Conservation (phyloP, 2,888 invertebrate genomes). For the Helleia helle region DNA sequence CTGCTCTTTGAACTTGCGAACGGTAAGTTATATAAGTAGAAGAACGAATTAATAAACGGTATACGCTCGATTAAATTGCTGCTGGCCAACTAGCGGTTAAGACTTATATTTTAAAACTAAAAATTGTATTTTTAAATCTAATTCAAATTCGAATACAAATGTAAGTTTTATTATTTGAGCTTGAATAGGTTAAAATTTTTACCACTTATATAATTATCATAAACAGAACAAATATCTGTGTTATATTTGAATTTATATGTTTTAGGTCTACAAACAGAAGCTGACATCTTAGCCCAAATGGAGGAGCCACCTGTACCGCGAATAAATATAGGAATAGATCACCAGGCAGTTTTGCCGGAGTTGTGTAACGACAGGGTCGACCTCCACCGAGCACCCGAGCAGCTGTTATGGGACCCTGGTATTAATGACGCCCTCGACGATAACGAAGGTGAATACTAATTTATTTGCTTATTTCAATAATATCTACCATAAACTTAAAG, state of each 20-base stretch:
- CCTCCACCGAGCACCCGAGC: slow-evolving; percentile 76
- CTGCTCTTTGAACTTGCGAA: slow-evolving; percentile 77
- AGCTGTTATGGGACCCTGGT: slow-evolving; percentile 91
- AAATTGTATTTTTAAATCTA: no score
- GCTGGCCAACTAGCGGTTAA: no score
- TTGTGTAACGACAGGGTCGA: slow-evolving; percentile 61
- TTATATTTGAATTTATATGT: background rate
- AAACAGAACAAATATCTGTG: no score
- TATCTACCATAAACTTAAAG: no score
- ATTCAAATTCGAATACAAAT: no score
- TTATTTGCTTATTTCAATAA: no score
- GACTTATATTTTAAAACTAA: no score
- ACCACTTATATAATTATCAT: no score
- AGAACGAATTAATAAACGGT: no score
- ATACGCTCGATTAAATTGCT: no score
- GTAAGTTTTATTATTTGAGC: no score
- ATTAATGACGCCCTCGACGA: slow-evolving; percentile 80
- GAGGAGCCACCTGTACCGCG: slow-evolving; percentile 76
- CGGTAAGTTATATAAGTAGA: slow-evolving; percentile 39
- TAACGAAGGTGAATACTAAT: slow-evolving; percentile 76
- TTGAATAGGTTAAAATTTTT: no score
- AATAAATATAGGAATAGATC: slow-evolving; percentile 90
- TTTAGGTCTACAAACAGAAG: slow-evolving; percentile 28
- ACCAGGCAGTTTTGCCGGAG: slow-evolving; percentile 87
- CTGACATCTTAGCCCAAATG: slow-evolving; percentile 42